Percentiles rank a stretch among this genome's conserved stretches.
phyloP scores from a whole-genome alignment of 2,797 vertebrate genomes.

The Acanthiza pusilla region DNA sequence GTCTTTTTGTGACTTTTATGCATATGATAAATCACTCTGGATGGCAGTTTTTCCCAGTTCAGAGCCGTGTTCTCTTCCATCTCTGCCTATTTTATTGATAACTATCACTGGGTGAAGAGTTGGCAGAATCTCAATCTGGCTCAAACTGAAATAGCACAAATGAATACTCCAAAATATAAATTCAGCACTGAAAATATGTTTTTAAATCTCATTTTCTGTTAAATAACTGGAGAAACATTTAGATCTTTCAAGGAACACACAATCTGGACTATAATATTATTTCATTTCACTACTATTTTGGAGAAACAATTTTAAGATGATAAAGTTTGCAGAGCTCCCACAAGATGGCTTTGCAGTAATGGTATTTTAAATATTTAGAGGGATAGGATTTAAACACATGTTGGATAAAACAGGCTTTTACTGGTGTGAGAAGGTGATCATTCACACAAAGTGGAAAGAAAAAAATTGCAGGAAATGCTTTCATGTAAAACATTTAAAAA shows the following conservation, averaged over 20 bases:
- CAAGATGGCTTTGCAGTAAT: background rate
- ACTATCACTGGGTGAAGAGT: background rate
- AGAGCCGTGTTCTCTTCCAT: constrained; percentile 8
- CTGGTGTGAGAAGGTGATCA: background rate
- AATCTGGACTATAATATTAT: background rate
- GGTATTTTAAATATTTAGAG: background rate
- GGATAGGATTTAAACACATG: background rate
- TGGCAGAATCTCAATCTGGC: background rate
- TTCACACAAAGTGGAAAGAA: background rate
- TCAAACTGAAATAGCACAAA: constrained; percentile 26
- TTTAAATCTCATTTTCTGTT: background rate
- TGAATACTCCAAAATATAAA: constrained; percentile 18
- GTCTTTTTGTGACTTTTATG: constrained; percentile 35
- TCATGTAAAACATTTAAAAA: background rate
- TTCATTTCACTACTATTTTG: background rate
- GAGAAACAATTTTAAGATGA: background rate
- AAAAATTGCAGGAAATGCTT: background rate
- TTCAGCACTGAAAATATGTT: background rate
- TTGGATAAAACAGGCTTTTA: background rate
- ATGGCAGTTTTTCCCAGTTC: constrained; percentile 46
- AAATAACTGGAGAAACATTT: background rate
- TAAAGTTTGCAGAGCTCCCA: background rate
- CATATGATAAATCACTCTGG: constrained; percentile 54
- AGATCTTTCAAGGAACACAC: background rate
- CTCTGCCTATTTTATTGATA: constrained; percentile 57